phyloP scores from a whole-genome alignment of 2,113 vertebrate genomes.

The Tonatia bakeri region DNA sequence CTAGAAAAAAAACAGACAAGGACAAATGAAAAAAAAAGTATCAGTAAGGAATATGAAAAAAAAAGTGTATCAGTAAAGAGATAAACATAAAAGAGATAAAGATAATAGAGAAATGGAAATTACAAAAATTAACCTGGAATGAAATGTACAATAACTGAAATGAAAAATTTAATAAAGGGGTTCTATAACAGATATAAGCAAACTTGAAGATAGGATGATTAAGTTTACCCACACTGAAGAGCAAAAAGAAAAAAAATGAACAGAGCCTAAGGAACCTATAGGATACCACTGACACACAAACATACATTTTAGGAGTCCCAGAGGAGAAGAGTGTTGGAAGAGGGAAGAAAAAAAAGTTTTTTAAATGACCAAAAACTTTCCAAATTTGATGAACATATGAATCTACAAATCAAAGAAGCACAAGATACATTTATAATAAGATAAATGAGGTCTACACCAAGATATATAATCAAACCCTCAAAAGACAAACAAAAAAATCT shows the following conservation, averaged over 20 bases:
- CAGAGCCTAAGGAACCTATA: neutral
- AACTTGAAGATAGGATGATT: neutral
- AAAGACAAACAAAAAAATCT: neutral
- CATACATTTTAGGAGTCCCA: neutral
- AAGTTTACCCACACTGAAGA: neutral
- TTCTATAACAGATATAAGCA: neutral
- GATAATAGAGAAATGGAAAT: neutral
- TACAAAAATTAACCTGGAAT: neutral
- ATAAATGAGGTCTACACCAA: neutral
- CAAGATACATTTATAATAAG: neutral
- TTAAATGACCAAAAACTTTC: neutral
- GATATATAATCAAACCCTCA: neutral
- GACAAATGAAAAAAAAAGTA: too few relatives aligned
- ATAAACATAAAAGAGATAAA: neutral
- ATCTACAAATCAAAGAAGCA: neutral
- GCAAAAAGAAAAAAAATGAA: neutral
- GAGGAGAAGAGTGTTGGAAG: neutral
- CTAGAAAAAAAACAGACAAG: neutral
- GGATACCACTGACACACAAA: neutral
- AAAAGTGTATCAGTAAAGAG: neutral
- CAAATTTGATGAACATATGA: neutral
- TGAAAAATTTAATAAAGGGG: neutral
- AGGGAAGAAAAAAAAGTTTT: neutral
- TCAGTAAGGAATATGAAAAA: neutral
- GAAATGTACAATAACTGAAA: neutral